These are phyloP conservation scores for Clepsis dumicolana DNA, from an alignment of 2,888 invertebrate species.

Conservation along the genomic window DNA sequence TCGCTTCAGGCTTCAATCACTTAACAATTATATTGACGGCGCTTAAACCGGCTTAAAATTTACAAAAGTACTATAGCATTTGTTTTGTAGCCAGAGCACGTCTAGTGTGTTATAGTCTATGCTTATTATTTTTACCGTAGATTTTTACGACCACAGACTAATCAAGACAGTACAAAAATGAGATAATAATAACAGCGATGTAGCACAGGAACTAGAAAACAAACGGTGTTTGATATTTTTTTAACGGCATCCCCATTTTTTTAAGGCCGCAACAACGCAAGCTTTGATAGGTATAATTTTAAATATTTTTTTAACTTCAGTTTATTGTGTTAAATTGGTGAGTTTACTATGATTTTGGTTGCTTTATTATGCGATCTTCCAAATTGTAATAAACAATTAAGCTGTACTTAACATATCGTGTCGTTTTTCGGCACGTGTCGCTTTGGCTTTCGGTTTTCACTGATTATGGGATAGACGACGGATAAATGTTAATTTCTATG, in stretches of 20 bases:
- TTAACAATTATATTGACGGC: no score
- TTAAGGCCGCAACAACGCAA: constrained; percentile 46
- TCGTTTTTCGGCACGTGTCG: constrained; percentile 49
- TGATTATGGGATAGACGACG: background rate
- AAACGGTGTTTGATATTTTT: constrained; percentile 57
- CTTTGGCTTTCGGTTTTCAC: constrained; percentile 24
- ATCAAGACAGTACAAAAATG: constrained; percentile 43
- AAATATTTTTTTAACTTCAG: constrained; percentile 42
- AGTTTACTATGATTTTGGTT: constrained; percentile 19
- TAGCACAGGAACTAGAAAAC: constrained; percentile 52
- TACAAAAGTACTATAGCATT: no score
- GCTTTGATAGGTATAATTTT: constrained; percentile 40
- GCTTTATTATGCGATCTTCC: background rate
- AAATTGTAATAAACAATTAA: constrained; percentile 7
- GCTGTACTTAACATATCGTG: constrained; percentile 13
- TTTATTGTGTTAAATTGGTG: constrained; percentile 41
- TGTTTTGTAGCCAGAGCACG: background rate
- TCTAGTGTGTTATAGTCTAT: constrained; percentile 9
- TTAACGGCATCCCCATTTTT: constrained; percentile 59
- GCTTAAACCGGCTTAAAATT: no score
- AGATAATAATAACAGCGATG: constrained; percentile 43
- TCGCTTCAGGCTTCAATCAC: no score
- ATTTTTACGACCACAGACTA: constrained; percentile 40
- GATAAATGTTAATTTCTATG: background rate
- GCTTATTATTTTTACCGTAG: constrained; percentile 39